Percentiles rank a stretch among this genome's conserved stretches.
Evolutionary conservation across 2,888 invertebrate genomes (phyloP).

Genomic region (Acanthoscelides obtectus): DNA sequence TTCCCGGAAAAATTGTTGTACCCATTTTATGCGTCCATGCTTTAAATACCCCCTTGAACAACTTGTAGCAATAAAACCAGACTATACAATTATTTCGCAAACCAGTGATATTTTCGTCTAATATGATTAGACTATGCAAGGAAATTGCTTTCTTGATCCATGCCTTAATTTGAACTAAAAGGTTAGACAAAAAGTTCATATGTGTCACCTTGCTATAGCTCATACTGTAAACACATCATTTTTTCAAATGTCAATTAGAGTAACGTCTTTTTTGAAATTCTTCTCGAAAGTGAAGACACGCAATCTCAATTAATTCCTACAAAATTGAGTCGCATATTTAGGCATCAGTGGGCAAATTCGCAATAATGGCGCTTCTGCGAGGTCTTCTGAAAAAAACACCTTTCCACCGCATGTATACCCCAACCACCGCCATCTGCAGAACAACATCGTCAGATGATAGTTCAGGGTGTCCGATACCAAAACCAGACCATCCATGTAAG

Average conservation of each 20-base stretch:
- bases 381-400: neutral
- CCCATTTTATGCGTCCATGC: too few species aligned
- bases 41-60: too few species aligned
- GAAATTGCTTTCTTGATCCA: too few species aligned
- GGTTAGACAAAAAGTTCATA: too few species aligned
- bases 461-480: conserved; percentile 44
- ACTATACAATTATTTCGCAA: too few species aligned
- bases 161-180: too few species aligned
- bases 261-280: neutral
- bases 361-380: neutral
- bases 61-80: too few species aligned
- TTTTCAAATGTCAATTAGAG: neutral
- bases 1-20: too few species aligned
- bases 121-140: too few species aligned
- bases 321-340: neutral
- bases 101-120: too few species aligned
- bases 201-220: neutral
- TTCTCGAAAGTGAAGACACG: neutral
- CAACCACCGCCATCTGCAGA: too few species aligned
- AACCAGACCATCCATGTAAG: conserved; percentile 32
- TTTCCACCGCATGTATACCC: neutral
- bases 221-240: neutral
- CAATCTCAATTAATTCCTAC: neutral
- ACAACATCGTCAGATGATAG: neutral
- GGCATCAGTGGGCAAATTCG: neutral